Conservation (phyloP, 2,888 invertebrate species). For the Leptopterna dolabrata region DNA sequence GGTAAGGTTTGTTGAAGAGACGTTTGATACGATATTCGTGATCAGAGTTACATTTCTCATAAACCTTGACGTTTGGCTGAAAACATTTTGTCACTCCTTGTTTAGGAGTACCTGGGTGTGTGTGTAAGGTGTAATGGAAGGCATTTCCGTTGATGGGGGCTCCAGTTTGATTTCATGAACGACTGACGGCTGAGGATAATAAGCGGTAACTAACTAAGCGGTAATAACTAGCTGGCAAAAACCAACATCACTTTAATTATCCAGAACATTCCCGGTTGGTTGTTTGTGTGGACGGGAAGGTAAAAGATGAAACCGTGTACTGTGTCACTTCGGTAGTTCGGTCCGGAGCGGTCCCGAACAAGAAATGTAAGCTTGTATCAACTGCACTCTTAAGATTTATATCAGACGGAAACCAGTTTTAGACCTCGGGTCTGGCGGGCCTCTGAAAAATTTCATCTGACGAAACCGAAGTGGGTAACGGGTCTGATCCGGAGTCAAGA, state of each 20-base stretch:
- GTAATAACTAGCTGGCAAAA: neutral
- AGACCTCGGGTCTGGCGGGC: neutral
- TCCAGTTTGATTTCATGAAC: no score
- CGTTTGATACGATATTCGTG: no score
- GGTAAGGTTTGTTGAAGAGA: no score
- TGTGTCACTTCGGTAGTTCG: neutral
- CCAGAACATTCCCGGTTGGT: neutral
- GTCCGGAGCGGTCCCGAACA: neutral
- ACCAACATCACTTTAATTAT: neutral
- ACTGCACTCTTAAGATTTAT: neutral
- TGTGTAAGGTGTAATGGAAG: no score
- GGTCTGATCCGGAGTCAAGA: neutral
- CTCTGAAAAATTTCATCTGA: neutral
- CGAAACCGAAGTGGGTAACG: neutral
- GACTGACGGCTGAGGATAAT: no score
- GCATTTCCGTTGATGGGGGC: no score
- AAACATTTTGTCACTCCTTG: no score
- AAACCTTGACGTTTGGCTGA: no score
- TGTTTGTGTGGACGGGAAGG: neutral
- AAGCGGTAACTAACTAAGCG: no score
- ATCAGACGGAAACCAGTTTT: neutral
- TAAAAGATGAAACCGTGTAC: neutral
- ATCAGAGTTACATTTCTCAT: no score
- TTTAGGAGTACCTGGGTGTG: no score
- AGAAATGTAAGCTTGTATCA: slow-evolving; percentile 7